Percentiles rank a stretch among this genome's conserved stretches.
Evolutionary conservation across 2,797 vertebrate genomes (phyloP).

Genomic region (Pangasius sanitwongsei): DNA sequence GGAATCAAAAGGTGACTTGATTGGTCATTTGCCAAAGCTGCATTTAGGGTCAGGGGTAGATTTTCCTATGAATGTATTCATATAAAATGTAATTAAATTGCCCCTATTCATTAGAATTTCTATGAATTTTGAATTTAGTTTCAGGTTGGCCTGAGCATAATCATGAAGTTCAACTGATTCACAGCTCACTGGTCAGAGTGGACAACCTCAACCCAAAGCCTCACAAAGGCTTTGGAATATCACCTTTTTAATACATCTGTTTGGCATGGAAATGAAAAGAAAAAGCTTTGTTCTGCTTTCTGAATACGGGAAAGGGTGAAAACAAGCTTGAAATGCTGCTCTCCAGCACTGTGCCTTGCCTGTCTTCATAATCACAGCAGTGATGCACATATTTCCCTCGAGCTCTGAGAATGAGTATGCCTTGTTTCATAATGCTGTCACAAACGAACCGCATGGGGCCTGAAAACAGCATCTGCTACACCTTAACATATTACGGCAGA

Average conservation of each 20-base stretch:
- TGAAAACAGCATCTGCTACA: slow-evolving; percentile 39
- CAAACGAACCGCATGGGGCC: slow-evolving; percentile 44
- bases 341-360: slow-evolving; percentile 12
- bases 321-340: slow-evolving; percentile 38
- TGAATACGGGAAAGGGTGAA: slow-evolving; percentile 29
- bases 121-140: background rate
- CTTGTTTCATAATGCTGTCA: slow-evolving; percentile 45
- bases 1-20: too few relatives aligned
- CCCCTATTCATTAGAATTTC: background rate
- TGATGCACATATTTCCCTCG: slow-evolving; percentile 45
- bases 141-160: background rate
- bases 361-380: slow-evolving; percentile 42
- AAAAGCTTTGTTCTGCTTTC: slow-evolving; percentile 2
- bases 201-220: background rate
- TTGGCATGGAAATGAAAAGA: slow-evolving; percentile 12
- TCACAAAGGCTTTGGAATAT: background rate
- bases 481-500: slow-evolving; percentile 1
- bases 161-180: background rate
- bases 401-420: slow-evolving; percentile 37
- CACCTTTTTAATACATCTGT: background rate
- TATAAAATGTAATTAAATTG: background rate
- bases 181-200: background rate
- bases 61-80: background rate
- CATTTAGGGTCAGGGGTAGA: background rate
- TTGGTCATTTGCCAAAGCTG: background rate